Conservation (phyloP, 2,113 vertebrate genomes). For the Phylloscopus trochilus region DNA sequence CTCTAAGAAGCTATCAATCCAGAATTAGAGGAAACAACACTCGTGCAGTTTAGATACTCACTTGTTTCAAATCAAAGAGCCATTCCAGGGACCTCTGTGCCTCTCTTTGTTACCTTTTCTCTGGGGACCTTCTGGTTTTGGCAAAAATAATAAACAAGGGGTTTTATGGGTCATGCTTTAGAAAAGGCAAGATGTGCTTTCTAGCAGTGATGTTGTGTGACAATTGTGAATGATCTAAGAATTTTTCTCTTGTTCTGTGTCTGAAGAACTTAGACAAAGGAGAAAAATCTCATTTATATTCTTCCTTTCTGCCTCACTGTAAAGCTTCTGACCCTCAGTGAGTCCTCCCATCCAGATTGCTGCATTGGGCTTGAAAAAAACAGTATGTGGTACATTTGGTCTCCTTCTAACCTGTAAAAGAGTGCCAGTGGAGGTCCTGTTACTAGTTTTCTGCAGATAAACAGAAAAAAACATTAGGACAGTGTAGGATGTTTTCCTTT, state of each 20-base stretch:
- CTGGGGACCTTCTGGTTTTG: background rate
- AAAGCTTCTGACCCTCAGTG: background rate
- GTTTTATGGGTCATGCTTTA: background rate
- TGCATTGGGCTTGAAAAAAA: background rate
- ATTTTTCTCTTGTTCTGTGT: background rate
- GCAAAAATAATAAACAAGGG: background rate
- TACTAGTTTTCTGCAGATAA: background rate
- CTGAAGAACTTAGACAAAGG: background rate
- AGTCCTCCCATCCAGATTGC: background rate
- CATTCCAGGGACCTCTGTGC: background rate
- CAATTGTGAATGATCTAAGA: background rate
- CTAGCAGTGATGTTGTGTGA: background rate
- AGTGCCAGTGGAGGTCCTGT: background rate
- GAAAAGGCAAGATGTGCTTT: background rate
- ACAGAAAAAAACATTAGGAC: background rate
- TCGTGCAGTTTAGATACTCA: background rate
- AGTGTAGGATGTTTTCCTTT: background rate
- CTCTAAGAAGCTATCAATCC: background rate
- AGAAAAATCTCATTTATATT: background rate
- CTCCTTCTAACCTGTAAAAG: background rate
- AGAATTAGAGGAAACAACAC: background rate
- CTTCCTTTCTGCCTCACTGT: background rate
- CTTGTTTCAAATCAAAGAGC: background rate
- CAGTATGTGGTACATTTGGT: background rate
- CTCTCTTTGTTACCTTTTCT: background rate